Evolutionary conservation across 53 echinoderm and acorn worm genomes (phyloP).

Genomic region (Temnopleurus reevesii): DNA sequence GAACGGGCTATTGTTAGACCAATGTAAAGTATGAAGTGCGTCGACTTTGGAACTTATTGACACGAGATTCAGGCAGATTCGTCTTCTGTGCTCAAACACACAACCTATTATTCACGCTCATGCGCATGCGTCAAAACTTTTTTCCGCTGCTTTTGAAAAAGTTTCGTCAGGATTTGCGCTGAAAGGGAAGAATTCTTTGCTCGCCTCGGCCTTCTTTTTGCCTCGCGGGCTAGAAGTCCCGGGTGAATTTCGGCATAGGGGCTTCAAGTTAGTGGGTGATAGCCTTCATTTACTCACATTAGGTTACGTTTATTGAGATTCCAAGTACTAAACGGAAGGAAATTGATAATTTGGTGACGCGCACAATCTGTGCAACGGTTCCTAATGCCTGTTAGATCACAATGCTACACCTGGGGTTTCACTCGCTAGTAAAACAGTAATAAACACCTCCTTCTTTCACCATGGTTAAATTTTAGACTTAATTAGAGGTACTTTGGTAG

Average conservation of each 20-base stretch:
- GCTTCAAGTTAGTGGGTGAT: background rate
- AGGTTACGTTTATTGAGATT: constrained; percentile 52
- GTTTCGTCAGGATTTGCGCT: constrained; percentile 33
- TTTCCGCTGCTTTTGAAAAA: constrained; percentile 79
- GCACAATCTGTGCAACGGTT: constrained; percentile 50
- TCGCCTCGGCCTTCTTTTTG: background rate
- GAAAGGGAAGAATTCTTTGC: background rate
- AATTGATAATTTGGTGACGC: constrained; percentile 41
- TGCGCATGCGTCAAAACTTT: constrained; percentile 91
- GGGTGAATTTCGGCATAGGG: background rate
- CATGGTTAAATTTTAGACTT: constrained; percentile 84
- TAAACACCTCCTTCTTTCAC: constrained; percentile 83
- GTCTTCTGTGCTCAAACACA: constrained; percentile 41
- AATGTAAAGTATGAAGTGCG: background rate
- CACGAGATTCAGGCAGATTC: constrained; percentile 5
- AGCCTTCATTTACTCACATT: constrained; percentile 34
- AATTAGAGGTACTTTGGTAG: constrained; percentile 87
- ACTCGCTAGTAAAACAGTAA: constrained; percentile 56
- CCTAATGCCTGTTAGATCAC: constrained; percentile 8
- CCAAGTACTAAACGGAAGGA: constrained; percentile 3
- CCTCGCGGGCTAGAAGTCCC: background rate
- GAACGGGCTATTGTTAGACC: background rate
- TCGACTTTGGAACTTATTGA: constrained; percentile 24
- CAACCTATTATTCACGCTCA: constrained; percentile 42
- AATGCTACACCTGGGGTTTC: constrained; percentile 59